These are phyloP conservation scores for Agrochola macilenta DNA, from an alignment of 2,888 invertebrate species.

Conservation along the genomic window DNA sequence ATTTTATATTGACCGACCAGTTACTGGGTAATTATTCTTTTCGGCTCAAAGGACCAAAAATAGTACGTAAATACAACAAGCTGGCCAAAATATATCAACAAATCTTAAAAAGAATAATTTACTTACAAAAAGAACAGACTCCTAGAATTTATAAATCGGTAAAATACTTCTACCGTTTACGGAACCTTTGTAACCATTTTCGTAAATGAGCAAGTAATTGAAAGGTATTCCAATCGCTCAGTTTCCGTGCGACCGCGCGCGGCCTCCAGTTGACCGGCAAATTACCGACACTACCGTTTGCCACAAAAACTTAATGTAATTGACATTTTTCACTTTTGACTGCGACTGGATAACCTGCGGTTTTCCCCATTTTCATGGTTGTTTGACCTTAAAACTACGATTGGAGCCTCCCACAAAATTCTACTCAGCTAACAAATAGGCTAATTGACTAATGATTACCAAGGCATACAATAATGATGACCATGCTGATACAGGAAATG, in stretches of 20 bases:
- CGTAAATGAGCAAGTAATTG: conserved; percentile 64
- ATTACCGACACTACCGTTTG: conserved; percentile 72
- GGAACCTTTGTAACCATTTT: conserved; percentile 44
- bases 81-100: not conserved
- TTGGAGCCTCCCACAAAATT: not conserved
- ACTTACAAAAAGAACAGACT: not conserved
- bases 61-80: not conserved
- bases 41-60: not conserved
- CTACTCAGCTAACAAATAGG: not conserved
- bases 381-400: not conserved
- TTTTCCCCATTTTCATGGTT: conserved; percentile 32
- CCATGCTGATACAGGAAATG: not conserved
- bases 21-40: not conserved
- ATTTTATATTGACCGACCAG: no score
- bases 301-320: conserved; percentile 51
- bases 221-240: conserved; percentile 61
- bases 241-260: conserved; percentile 74
- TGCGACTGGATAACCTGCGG: conserved; percentile 12
- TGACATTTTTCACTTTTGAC: conserved; percentile 45
- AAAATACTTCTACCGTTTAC: not conserved
- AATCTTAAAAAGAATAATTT: not conserved
- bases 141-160: not conserved
- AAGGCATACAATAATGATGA: not conserved
- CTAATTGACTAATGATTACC: not conserved
- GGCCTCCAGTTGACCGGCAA: conserved; percentile 79